Base-by-base conservation (phyloP, 2,888 invertebrate species). In the Epirrhoe tristata region DNA sequence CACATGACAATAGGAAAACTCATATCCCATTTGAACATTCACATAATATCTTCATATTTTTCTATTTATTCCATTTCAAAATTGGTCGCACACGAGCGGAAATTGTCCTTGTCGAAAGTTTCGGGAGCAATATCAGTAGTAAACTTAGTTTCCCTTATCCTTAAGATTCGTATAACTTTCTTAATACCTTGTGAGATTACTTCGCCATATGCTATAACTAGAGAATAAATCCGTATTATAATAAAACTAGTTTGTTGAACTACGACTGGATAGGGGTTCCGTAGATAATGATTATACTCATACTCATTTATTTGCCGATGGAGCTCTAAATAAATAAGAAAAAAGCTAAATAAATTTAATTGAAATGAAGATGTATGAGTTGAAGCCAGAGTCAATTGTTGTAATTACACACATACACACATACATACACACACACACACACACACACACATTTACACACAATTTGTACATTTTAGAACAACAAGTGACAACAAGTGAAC, bases 171-270 rank as follows among this genome's bases (percentile, higher is more conserved):
- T 83, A 86, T 82, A 93, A 93, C 89, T 93, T 93, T 92, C 86
- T 82, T 92, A 92, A 92, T 93, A 93, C 90, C 84, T 84, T 78
- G 78, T 81, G 79, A 88, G 87, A 91, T 91, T 91, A 90, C 86
- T 88, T 85, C 80, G 76, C 84, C 89, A 84, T 90, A 87, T 86
- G 85, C 79, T 69, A 77, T 80, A n/a, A 78, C 81, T 80, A 73
- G 73, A 79, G 79, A 80, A 85, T 84, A 87, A 83, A 87, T 86
- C 81, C 82, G 79, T 85, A 86, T 89, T 54, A 54, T 68, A 68
- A 61, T 64, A 68, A 51, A 60, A 64, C 32, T 58, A n/a, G 51
- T 16, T 39, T 39, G 46, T 51, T 12, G n/a, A 12, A 32, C 12
- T 24, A 43, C 39, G 10, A 0, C 0, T 12, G 8, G 24, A 54